Conservation (phyloP, 2,888 invertebrate species). For the Lasioglossum zephyrum region DNA sequence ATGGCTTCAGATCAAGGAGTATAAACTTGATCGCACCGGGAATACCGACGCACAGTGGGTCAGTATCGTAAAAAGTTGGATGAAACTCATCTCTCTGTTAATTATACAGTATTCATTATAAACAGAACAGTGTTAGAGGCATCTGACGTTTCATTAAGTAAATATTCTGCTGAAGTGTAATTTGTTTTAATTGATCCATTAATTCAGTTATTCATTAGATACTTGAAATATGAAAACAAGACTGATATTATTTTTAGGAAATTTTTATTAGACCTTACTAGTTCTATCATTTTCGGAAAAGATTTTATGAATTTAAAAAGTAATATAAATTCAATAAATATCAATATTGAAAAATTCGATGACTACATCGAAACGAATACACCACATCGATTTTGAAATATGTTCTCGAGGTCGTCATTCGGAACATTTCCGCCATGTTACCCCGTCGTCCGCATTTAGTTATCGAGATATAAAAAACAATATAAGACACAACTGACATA, state of each 20-base stretch:
- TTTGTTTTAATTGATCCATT: background rate
- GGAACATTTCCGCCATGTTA: background rate
- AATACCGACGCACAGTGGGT: background rate
- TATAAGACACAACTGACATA: too few relatives aligned
- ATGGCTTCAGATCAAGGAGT: background rate
- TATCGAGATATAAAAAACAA: too few relatives aligned
- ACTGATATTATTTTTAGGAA: background rate
- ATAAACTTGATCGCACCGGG: background rate
- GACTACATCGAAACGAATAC: too few relatives aligned
- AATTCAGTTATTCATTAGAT: too few relatives aligned
- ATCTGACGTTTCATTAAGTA: background rate
- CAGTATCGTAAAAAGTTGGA: background rate
- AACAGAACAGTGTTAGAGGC: background rate
- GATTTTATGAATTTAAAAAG: background rate
- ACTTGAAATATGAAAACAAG: too few relatives aligned
- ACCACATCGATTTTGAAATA: too few relatives aligned
- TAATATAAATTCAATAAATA: background rate
- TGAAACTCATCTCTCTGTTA: background rate
- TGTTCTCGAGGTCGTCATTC: background rate
- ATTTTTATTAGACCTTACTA: background rate
- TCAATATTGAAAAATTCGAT: background rate
- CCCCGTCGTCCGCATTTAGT: too few relatives aligned
- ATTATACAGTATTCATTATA: background rate
- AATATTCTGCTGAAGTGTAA: background rate
- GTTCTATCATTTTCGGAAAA: background rate